Conservation (phyloP, 1,140 invertebrate species). For the Drosophila prosaltans region DNA sequence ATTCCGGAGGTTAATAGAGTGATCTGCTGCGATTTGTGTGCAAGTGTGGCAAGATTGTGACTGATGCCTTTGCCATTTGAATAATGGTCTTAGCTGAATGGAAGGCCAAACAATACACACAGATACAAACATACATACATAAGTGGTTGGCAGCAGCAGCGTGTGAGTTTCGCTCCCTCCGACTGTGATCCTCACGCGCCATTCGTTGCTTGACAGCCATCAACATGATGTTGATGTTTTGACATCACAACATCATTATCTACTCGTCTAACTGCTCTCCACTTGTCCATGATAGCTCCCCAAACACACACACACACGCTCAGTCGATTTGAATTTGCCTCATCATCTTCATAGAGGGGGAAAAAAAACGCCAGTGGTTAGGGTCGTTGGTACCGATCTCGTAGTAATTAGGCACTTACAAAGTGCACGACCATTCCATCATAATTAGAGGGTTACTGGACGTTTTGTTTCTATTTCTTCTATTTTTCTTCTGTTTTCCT, state of each 20-base stretch:
- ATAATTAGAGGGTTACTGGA: constrained; percentile 33
- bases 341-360: constrained; percentile 50
- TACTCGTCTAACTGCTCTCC: constrained; percentile 52
- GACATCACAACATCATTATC: constrained; percentile 79
- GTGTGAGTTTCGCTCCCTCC: background rate
- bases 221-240: constrained; percentile 70
- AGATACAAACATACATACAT: constrained; percentile 1
- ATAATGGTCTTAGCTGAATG: constrained; percentile 52
- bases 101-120: constrained; percentile 11
- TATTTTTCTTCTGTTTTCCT: too few relatives aligned
- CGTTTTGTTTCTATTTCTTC: constrained; percentile 40
- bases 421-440: constrained; percentile 19
- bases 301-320: constrained; percentile 5
- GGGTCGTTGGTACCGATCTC: constrained; percentile 47
- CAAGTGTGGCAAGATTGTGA: constrained; percentile 44
- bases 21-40: constrained; percentile 27
- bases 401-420: constrained; percentile 40
- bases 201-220: constrained; percentile 65
- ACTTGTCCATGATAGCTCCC: constrained; percentile 19
- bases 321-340: constrained; percentile 40
- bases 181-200: constrained; percentile 66
- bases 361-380: constrained; percentile 14
- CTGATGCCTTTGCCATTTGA: constrained; percentile 42
- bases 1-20: background rate
- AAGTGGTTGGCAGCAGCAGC: constrained; percentile 45